Conservation (phyloP, 92 coral and sea anemone species). For the Parazoanthus darwini region DNA sequence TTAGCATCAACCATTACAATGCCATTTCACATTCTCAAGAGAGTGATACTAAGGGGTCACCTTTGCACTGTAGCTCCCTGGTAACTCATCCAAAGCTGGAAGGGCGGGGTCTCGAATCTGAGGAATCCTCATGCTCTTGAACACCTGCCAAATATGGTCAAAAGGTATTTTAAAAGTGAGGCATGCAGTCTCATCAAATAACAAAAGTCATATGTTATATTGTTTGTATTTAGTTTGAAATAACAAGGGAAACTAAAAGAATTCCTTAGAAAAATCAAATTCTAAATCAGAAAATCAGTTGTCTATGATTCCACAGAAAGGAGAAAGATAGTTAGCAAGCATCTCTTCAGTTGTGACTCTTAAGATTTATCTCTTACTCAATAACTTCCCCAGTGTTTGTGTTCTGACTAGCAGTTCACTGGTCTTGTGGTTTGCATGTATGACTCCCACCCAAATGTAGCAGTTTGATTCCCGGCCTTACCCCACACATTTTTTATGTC, state of each 20-base stretch:
- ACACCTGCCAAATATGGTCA: constrained; percentile 55
- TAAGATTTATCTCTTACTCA: too few relatives aligned
- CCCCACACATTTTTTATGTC: too few relatives aligned
- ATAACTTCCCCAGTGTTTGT: too few relatives aligned
- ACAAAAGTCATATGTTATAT: neutral
- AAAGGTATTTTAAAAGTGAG: neutral
- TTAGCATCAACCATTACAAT: neutral
- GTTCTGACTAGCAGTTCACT: too few relatives aligned
- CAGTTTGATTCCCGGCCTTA: too few relatives aligned
- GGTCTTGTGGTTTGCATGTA: too few relatives aligned
- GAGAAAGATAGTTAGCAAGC: too few relatives aligned
- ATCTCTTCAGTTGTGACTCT: too few relatives aligned
- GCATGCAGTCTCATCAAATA: neutral
- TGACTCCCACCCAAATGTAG: too few relatives aligned
- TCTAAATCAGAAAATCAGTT: too few relatives aligned
- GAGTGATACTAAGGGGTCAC: constrained; percentile 33
- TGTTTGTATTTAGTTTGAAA: neutral
- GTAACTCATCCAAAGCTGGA: constrained; percentile 74
- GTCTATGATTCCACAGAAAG: too few relatives aligned
- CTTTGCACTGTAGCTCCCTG: constrained; percentile 89
- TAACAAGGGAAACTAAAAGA: neutral
- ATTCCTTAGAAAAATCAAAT: too few relatives aligned
- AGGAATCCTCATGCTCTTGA: constrained; percentile 86
- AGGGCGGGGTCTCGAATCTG: constrained; percentile 93
- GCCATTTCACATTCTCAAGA: neutral